Evolutionary conservation across 2,888 invertebrate genomes (phyloP).

Genomic region (Acrobasis consociella): DNA sequence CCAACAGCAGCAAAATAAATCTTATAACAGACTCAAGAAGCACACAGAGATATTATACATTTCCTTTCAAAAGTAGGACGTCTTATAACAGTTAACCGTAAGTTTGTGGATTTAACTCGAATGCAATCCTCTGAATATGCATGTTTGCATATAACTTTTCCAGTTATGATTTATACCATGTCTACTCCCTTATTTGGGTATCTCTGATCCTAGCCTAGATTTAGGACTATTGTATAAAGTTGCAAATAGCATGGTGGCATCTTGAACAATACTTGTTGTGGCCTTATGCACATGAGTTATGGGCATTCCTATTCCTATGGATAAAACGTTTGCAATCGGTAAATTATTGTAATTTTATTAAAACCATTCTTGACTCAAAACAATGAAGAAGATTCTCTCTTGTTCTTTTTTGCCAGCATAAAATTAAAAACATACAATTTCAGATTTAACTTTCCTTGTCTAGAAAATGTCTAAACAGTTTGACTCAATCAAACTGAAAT

Average conservation of each 20-base stretch:
- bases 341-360: no score
- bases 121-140: constrained; percentile 46
- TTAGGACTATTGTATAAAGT: constrained; percentile 55
- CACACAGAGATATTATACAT: background rate
- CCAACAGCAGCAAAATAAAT: no score
- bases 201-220: constrained; percentile 58
- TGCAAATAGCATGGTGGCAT: constrained; percentile 52
- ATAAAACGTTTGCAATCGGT: background rate
- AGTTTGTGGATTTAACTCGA: constrained; percentile 5
- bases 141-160: constrained; percentile 48
- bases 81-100: constrained; percentile 7
- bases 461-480: no score
- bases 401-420: no score
- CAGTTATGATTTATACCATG: constrained; percentile 62
- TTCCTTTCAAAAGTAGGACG: background rate
- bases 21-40: background rate
- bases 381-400: no score
- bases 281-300: constrained; percentile 26
- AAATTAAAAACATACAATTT: no score
- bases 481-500: no score
- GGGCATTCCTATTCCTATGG: constrained; percentile 13
- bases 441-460: no score
- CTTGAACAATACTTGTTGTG: constrained; percentile 40
- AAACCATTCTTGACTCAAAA: no score
- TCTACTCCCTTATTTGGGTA: constrained; percentile 59